A percentile compares a stretch with the other conserved stretches of the same genome.
Evolutionary conservation across 1,140 invertebrate species (phyloP).

Genomic region (Anastatus disparis): DNA sequence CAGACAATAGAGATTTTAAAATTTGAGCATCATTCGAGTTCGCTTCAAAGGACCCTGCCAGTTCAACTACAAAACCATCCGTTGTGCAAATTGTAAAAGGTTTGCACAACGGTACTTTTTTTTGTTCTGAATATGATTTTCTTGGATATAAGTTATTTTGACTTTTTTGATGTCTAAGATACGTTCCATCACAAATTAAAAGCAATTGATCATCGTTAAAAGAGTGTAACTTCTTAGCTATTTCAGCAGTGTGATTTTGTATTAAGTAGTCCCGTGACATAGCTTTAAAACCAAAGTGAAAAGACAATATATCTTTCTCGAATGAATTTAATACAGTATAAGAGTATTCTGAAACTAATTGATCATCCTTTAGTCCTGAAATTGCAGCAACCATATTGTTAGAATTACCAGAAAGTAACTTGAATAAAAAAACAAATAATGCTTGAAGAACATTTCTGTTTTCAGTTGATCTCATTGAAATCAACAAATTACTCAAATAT

Average conservation of each 20-base stretch:
- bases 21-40: conserved; percentile 43
- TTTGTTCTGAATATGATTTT: conserved; percentile 41
- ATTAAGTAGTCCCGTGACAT: conserved; percentile 27
- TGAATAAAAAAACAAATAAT: no score
- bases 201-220: neutral
- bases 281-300: conserved; percentile 17
- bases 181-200: conserved; percentile 24
- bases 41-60: conserved; percentile 29
- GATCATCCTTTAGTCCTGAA: conserved; percentile 25
- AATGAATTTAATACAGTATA: conserved; percentile 30
- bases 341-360: conserved; percentile 26
- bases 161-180: conserved; percentile 44
- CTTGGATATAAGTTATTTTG: conserved; percentile 10
- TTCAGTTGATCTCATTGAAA: no score
- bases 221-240: conserved; percentile 7
- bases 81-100: conserved; percentile 44
- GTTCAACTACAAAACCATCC: conserved; percentile 44
- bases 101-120: conserved; percentile 42
- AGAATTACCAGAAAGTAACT: conserved; percentile 43
- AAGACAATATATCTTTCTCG: conserved; percentile 35
- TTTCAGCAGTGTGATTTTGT: neutral
- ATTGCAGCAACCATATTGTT: conserved; percentile 27
- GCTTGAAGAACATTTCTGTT: conserved; percentile 34
- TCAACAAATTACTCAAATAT: conserved; percentile 36
- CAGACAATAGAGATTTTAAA: conserved; percentile 37